Conservation (phyloP, 1,140 invertebrate species). For the Patella vulgata region DNA sequence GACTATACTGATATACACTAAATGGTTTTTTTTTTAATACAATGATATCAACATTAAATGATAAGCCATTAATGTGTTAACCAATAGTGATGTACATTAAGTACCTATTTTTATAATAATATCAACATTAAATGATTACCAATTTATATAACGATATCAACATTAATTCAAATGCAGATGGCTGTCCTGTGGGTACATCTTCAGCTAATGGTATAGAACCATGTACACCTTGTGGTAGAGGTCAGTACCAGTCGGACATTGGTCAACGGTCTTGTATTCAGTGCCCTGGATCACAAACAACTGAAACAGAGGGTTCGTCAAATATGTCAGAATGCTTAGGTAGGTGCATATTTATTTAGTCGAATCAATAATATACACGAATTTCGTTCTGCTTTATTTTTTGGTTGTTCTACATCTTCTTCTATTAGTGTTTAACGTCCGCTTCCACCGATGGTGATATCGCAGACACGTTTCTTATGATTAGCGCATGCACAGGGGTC, state of each 20-base stretch:
- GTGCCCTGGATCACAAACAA: constrained; percentile 1
- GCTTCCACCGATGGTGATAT: not conserved
- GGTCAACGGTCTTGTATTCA: not conserved
- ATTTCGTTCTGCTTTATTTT: too few species aligned
- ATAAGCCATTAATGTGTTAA: too few species aligned
- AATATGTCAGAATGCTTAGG: not conserved
- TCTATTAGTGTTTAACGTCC: not conserved
- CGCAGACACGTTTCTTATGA: not conserved
- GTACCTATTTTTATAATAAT: too few species aligned
- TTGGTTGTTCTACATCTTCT: not conserved
- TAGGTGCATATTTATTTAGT: too few species aligned
- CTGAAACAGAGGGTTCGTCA: not conserved
- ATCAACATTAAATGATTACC: too few species aligned
- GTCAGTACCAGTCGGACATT: not conserved
- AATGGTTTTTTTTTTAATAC: too few species aligned
- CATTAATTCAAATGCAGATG: not conserved
- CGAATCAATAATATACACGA: too few species aligned
- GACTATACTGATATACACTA: too few species aligned
- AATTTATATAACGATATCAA: too few species aligned
- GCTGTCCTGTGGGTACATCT: not conserved
- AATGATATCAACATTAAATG: too few species aligned
- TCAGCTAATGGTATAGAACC: not conserved
- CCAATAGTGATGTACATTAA: too few species aligned
- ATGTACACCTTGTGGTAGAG: not conserved
- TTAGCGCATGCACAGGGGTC: not conserved